Base-by-base conservation (phyloP, 2,888 invertebrate genomes). In the Tupiocoris notatus region DNA sequence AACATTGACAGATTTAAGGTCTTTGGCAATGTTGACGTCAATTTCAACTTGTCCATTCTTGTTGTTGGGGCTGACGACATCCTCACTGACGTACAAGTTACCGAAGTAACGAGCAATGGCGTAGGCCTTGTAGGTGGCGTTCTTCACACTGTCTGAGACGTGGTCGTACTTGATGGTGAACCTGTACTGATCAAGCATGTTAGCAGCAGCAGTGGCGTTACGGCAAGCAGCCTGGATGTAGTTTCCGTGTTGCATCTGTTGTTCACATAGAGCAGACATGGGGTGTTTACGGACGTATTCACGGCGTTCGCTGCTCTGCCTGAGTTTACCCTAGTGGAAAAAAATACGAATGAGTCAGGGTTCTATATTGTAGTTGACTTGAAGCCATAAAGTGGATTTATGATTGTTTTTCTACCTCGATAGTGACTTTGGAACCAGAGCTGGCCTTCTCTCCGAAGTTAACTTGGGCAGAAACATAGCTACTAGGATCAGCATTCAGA, bases 201-300 rank as follows among this genome's bases (percentile, higher is more conserved):
- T 86, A 1, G 89, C 88, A 77, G 83, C 82, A 21, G 86, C 82
- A 1, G 87, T 87, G 81, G 87, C 86, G 78, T 88, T 85, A 76
- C 87, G 86, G 82, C 91, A 90, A 76, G 86, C 86, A 1, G 85
- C 83, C 77, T 88, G 85, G 82, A 88, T 87, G 79, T 86, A 84
- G 82, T 90, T 87, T 24, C 88, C 88, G 70, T 86, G 81, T 77
- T 85, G 82, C 81, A 87, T 87, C 81, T 89, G 85, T 76, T 85
- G 81, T 59, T 84, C 80, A 81, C 88, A 88, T 81, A 86, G 83
- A 76, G 86, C 84, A 74, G 86, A 86, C 68, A 84, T 80, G 1
- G 85, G 85, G 64, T 83, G 83, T 24, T 85, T 82, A 75, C 85
- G 83, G 2, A 91, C 83, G 77, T 85, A 85, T 77, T 88, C 84